phyloP scores from a whole-genome alignment of 2,797 vertebrate species.

The Meda fulgida region DNA sequence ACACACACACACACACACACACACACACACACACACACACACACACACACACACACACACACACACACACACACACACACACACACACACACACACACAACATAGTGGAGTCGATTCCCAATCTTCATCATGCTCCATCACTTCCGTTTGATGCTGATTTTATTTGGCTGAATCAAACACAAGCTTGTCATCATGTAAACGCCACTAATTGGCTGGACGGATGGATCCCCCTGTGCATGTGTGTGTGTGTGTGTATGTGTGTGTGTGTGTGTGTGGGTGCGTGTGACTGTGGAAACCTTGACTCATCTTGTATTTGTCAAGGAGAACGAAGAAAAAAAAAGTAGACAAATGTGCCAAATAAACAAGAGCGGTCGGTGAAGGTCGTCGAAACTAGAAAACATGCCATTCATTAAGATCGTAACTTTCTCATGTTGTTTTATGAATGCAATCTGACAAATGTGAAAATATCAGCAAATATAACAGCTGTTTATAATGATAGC shows the following conservation, averaged over 20 bases:
- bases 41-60: constrained; percentile 3
- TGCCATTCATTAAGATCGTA: constrained; percentile 12
- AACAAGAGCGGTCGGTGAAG: neutral
- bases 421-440: neutral
- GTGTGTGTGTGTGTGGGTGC: neutral
- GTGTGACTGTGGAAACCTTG: neutral
- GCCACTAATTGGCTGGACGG: constrained; percentile 58
- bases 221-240: neutral
- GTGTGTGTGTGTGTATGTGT: neutral
- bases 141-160: constrained; percentile 56
- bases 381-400: constrained; percentile 12
- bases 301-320: neutral
- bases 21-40: constrained; percentile 4
- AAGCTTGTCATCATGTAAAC: constrained; percentile 60
- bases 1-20: constrained; percentile 9
- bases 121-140: constrained; percentile 31
- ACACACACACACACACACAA: constrained; percentile 10
- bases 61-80: constrained; percentile 2
- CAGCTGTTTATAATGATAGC: constrained; percentile 16
- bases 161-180: constrained; percentile 56
- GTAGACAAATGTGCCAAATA: neutral
- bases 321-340: neutral
- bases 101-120: constrained; percentile 17
- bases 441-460: constrained; percentile 3
- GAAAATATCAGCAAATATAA: constrained; percentile 11